Base-by-base conservation (phyloP, 2,113 vertebrate species). In the Mustela lutreola region DNA sequence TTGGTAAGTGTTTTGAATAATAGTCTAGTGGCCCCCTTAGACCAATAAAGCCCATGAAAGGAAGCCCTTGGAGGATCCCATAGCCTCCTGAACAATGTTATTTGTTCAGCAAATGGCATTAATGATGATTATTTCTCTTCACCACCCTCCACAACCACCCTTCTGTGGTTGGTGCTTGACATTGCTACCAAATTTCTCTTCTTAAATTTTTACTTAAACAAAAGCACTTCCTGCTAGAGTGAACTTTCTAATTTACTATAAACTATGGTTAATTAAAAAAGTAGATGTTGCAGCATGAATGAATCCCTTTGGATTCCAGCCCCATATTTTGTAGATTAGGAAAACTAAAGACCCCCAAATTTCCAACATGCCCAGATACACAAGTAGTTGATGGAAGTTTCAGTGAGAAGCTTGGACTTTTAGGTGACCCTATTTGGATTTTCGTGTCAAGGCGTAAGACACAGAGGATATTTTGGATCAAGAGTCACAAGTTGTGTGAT, bases 241-340 rank as follows among this genome's bases (percentile, higher is more conserved):
- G 21, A 22, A 58, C n/a, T 80, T 88, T 88, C 81, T 75, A 31
- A 36, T 89, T 70, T 79, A n/a, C 56, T 96, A 58, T 2, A 58
- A 48, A 63, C 7, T 62, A 42, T 42, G 18, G 21, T 71, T 48
- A 91, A 28, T 63, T 76, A 92, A 76, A 80, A 81, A 95, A 83
- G 8, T n/a, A 45, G 21, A 71, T 48, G 24, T 36, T 95, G 19
- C 8, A 89, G 50, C 24, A 81, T 73, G 33, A 78, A 56, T 84
- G 28, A 93, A 76, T 88, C 67, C 33, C 48, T 88, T 89, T 88
- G 26, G 22, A 81, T 88, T 95, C 21, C 18, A 96, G 63, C 15
- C 16, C 12, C 14, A 60, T 4, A 33, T 85, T 96, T 93, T 81
- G 48, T 58, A 70, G 9, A 58, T 80, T 21, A 91, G 73, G 53